Percentiles rank a stretch among this genome's conserved stretches.
Conservation (phyloP, 2,113 vertebrate species). For the Chrysemys picta region DNA sequence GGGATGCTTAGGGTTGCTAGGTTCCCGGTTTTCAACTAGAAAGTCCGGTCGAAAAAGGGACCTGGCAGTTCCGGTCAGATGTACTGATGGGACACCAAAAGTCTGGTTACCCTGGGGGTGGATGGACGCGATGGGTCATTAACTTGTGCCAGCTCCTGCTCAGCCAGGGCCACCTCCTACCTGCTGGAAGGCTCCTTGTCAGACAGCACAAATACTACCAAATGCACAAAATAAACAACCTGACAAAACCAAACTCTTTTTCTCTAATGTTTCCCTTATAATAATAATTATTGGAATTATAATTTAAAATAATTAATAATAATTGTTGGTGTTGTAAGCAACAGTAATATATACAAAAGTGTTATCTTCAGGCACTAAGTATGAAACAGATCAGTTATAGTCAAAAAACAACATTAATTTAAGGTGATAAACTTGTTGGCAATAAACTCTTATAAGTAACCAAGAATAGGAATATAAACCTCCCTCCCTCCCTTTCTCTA, state of each 20-base stretch:
- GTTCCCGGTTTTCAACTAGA: too few species aligned
- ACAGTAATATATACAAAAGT: too few species aligned
- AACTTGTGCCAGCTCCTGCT: too few species aligned
- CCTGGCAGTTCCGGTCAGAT: too few species aligned
- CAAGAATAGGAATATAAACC: conserved; percentile 11
- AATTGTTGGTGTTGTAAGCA: background rate
- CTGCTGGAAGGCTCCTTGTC: too few species aligned
- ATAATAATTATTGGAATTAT: too few species aligned
- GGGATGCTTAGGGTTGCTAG: background rate
- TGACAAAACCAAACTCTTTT: background rate
- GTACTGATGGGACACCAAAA: too few species aligned
- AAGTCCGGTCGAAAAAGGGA: too few species aligned
- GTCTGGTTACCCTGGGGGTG: too few species aligned
- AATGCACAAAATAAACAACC: background rate
- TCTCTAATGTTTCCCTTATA: background rate
- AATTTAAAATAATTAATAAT: background rate
- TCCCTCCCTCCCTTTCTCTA: conserved; percentile 46
- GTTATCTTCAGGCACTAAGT: too few species aligned
- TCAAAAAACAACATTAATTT: background rate
- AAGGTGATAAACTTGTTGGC: background rate
- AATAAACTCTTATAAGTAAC: background rate
- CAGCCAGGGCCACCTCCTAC: too few species aligned
- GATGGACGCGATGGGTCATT: too few species aligned
- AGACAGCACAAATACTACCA: background rate
- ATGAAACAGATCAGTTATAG: background rate